These are phyloP conservation scores for Chaetoderma sp. DNA, from an alignment of 2,888 invertebrate species.

Conservation along the genomic window DNA sequence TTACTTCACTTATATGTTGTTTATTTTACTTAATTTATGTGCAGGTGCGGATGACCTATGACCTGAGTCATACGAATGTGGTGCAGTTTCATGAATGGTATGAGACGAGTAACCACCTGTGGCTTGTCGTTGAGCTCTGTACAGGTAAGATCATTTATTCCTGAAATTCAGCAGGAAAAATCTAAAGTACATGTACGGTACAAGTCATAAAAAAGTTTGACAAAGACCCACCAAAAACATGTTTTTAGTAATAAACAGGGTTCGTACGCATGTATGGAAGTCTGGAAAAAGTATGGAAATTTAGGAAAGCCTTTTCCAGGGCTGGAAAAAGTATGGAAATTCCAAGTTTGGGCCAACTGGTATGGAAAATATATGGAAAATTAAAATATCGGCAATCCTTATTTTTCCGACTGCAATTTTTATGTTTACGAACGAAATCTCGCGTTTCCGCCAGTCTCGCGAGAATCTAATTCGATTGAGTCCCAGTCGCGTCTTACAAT, in stretches of 20 bases:
- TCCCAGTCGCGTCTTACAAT: neutral
- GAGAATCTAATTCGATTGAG: too few species aligned
- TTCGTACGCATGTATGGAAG: too few species aligned
- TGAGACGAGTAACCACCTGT: constrained; percentile 70
- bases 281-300: too few species aligned
- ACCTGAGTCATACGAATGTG: constrained; percentile 66
- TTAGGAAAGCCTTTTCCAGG: too few species aligned
- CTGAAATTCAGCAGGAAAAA: neutral
- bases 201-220: neutral
- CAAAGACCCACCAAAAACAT: neutral
- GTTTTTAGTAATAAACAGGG: too few species aligned
- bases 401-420: too few species aligned
- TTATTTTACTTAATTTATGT: neutral
- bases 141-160: constrained; percentile 47
- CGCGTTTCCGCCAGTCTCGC: too few species aligned
- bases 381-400: too few species aligned
- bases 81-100: constrained; percentile 71
- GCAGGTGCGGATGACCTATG: constrained; percentile 69
- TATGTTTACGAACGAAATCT: too few species aligned
- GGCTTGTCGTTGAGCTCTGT: constrained; percentile 70
- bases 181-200: neutral
- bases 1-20: neutral
- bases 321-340: too few species aligned
- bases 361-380: too few species aligned
- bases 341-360: too few species aligned